Evolutionary conservation across 2,797 vertebrate species (phyloP).

Genomic region (Periparus ater): DNA sequence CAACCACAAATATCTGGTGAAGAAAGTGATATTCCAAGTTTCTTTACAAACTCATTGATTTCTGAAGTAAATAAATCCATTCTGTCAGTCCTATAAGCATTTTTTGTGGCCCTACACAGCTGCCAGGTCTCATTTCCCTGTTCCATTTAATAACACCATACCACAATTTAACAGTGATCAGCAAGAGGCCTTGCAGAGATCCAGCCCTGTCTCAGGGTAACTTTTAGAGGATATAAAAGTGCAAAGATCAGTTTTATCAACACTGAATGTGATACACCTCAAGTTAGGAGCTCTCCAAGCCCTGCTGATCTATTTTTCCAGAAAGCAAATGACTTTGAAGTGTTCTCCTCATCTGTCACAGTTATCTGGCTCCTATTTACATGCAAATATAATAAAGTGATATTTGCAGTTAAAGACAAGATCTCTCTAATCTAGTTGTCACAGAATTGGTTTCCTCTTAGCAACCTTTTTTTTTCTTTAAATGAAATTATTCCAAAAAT

Average conservation of each 20-base stretch:
- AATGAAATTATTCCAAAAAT: not conserved
- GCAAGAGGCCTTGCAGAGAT: not conserved
- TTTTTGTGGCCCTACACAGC: not conserved
- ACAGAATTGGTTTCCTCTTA: not conserved
- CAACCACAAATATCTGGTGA: not conserved
- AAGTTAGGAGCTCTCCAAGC: not conserved
- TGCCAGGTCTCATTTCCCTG: not conserved
- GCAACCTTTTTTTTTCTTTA: not conserved
- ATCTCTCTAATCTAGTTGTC: not conserved
- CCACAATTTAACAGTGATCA: not conserved
- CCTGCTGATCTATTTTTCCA: not conserved
- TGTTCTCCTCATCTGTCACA: not conserved
- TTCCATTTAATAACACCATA: not conserved
- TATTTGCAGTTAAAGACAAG: not conserved
- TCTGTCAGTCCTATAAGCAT: not conserved
- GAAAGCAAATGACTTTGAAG: slow-evolving; percentile 6
- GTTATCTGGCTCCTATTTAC: not conserved
- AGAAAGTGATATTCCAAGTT: not conserved
- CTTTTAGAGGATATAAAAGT: not conserved
- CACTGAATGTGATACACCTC: not conserved
- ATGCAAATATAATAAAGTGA: not conserved
- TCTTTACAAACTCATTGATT: not conserved
- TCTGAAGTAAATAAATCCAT: not conserved
- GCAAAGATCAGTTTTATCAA: not conserved
- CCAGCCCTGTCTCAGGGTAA: not conserved